Evolutionary conservation across 2,797 vertebrate species (phyloP), one percentile per base, ranked within the genome.

Genomic region (Enteromius afrohamiltoni): DNA sequence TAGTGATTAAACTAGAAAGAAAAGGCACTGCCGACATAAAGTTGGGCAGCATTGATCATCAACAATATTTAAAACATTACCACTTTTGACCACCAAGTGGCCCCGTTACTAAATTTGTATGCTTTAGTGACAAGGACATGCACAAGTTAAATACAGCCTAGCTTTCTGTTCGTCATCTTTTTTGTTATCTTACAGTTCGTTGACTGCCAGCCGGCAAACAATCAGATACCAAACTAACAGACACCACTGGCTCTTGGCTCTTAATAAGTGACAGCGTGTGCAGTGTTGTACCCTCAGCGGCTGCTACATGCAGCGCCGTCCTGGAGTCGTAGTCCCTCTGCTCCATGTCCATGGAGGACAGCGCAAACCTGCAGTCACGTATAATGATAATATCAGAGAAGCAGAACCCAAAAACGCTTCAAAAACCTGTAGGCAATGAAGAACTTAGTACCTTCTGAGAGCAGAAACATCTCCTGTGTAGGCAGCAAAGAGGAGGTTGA

Each of bases 271-370:
- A 51, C 31, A 80, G 31, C n/a, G 10, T 74, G 80, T n/a, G 6
- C 11, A 51, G 23, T 26, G 8, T 29, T 19, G 47, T 75, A 99
- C 98, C 98, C 94, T 99, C 98, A 83, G 98, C 98, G 0, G 98
- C 96, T 0, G 98, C 98, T 8, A 99, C 97, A 0, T 99, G 98
- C 69, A 99, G 92, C 0, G 98, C 97, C 3, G 98, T 98, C 87
- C 98, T 93, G 6, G 98, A 99, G 93, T 99, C 98, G 0, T 99
- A 99, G 91, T 99, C 98, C 70, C 97, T 94, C 88, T 99, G 98
- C 82, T 99, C 98, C 98, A 99, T 99, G 92, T 99, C 98, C 97
- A 99, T 97, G 81, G 97, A 97, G 6, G 98, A 99, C 91, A 99
- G 86, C 1, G 98, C 98, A 91, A 99, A 99, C 88, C 98, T 99